phyloP scores from a whole-genome alignment of 2,113 vertebrate genomes.

The Chaetodon trifascialis region DNA sequence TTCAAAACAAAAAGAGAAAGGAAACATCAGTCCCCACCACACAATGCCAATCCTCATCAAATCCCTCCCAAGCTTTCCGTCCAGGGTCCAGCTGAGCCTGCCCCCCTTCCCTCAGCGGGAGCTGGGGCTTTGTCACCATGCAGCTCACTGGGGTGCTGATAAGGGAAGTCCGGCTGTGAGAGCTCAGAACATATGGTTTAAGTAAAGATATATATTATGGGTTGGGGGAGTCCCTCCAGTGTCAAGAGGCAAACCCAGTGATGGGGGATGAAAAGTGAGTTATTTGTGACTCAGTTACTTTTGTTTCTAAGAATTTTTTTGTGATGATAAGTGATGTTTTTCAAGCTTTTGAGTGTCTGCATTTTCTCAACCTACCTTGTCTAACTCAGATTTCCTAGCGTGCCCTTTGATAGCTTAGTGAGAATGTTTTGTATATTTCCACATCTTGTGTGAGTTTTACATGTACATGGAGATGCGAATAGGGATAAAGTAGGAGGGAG shows the following conservation, averaged over 20 bases:
- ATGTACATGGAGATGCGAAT: background rate
- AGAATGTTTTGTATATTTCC: background rate
- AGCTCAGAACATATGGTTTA: constrained; percentile 79
- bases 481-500: background rate
- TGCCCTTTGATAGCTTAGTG: background rate
- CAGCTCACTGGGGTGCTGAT: constrained; percentile 71
- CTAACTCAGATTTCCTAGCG: background rate
- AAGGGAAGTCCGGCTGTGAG: constrained; percentile 67
- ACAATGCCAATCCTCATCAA: constrained; percentile 8
- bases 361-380: background rate
- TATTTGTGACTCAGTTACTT: background rate
- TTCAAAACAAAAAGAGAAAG: constrained; percentile 16
- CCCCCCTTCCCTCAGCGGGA: constrained; percentile 68
- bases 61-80: constrained; percentile 34
- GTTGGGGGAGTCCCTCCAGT: background rate
- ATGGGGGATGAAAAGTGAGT: constrained; percentile 19
- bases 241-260: constrained; percentile 12
- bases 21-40: constrained; percentile 2
- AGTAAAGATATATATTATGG: constrained; percentile 69
- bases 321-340: background rate
- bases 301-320: background rate
- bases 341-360: background rate
- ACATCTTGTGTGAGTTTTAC: background rate
- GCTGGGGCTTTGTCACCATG: constrained; percentile 63
- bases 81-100: constrained; percentile 49